Evolutionary conservation across 2,888 invertebrate species (phyloP).

Genomic region (Bombylius major): DNA sequence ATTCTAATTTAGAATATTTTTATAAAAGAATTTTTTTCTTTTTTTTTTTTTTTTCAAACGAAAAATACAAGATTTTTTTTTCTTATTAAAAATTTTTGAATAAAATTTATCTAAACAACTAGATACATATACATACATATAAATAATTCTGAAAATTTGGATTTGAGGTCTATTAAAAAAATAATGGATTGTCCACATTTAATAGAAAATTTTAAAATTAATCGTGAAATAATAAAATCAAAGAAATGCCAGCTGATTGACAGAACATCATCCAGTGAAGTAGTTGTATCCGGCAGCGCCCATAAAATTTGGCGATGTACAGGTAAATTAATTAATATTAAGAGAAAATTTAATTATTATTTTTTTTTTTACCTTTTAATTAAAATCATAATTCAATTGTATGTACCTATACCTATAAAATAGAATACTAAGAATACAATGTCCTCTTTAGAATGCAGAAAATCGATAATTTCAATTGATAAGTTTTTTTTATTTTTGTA

Average conservation of each 20-base stretch:
- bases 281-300: slow-evolving; percentile 20
- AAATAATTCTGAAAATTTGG: no score
- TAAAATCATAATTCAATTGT: no score
- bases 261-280: slow-evolving; percentile 34
- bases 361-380: no score
- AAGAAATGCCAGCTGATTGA: slow-evolving; percentile 44
- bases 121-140: no score
- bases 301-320: slow-evolving; percentile 20
- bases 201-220: slow-evolving; percentile 49
- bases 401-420: neutral
- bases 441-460: neutral
- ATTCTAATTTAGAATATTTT: no score
- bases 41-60: no score
- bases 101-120: no score
- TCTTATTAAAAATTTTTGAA: no score
- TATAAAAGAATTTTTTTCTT: no score
- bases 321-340: slow-evolving; percentile 11
- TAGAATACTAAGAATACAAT: neutral
- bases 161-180: neutral
- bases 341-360: neutral
- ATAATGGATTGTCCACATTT: slow-evolving; percentile 58
- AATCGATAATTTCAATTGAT: neutral
- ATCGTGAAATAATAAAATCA: slow-evolving; percentile 37
- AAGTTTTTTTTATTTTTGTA: neutral
- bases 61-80: no score